Percentiles rank a stretch among this genome's conserved stretches.
phyloP scores from a whole-genome alignment of 2,797 vertebrate genomes.

The Amazona finschi region DNA sequence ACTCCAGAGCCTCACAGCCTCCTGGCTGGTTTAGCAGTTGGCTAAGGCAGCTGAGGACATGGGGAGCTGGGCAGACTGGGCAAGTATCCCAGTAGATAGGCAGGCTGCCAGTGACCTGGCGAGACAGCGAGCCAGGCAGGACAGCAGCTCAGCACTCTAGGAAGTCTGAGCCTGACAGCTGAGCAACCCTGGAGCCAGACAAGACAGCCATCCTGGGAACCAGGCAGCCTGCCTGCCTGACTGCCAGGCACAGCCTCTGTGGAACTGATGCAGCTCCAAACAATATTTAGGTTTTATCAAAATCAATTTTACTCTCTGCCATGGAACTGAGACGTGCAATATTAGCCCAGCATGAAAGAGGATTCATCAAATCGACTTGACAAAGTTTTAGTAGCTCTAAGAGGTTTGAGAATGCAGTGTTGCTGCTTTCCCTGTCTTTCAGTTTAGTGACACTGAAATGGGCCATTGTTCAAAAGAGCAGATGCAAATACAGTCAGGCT shows the following conservation, averaged over 20 bases:
- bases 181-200: not conserved
- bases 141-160: not conserved
- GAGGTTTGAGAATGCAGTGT: not conserved
- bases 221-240: not conserved
- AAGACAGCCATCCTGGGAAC: not conserved
- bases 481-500: not conserved
- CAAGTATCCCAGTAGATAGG: not conserved
- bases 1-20: not conserved
- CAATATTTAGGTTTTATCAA: not conserved
- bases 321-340: not conserved
- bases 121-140: not conserved
- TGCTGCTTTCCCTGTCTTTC: not conserved
- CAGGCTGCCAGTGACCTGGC: not conserved
- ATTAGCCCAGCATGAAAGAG: not conserved
- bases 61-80: not conserved
- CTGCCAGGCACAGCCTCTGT: not conserved
- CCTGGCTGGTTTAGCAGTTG: not conserved
- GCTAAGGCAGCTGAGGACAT: not conserved
- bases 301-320: not conserved
- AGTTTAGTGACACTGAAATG: not conserved
- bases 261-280: not conserved
- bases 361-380: not conserved
- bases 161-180: not conserved
- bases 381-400: not conserved
- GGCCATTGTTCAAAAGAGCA: not conserved